These are phyloP conservation scores for Scopus umbretta DNA, from an alignment of 2,113 vertebrate species.

Conservation along the genomic window DNA sequence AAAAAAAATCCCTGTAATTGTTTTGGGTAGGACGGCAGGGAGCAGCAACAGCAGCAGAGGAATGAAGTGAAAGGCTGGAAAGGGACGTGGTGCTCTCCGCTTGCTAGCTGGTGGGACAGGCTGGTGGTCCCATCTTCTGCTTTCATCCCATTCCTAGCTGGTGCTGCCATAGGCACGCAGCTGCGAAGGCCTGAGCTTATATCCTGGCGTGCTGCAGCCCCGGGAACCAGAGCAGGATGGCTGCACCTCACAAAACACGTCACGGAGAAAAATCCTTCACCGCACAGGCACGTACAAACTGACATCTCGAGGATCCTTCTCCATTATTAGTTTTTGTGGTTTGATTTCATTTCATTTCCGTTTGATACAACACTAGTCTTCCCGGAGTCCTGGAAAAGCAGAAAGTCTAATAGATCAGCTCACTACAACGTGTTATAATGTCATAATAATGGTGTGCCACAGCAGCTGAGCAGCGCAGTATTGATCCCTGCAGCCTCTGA, in stretches of 20 bases:
- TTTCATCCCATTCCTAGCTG: background rate
- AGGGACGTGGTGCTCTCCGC: accelerated
- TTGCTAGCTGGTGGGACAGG: background rate
- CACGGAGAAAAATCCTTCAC: background rate
- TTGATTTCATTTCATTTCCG: background rate
- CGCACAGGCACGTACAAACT: accelerated
- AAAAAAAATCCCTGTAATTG: background rate
- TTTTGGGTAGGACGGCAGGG: background rate
- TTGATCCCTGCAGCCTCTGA: background rate
- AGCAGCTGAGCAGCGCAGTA: background rate
- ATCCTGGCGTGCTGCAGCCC: background rate
- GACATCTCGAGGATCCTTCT: background rate
- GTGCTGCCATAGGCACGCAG: background rate
- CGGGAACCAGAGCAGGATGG: background rate
- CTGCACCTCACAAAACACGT: too few species aligned
- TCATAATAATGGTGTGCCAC: background rate
- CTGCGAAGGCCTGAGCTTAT: background rate
- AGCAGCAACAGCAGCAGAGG: background rate
- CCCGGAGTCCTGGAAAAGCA: background rate
- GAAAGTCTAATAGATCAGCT: background rate
- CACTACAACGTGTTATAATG: background rate
- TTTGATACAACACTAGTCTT: background rate
- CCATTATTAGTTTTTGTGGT: background rate
- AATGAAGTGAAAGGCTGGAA: background rate
- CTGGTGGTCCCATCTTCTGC: background rate